Evolutionary conservation across 1,140 invertebrate species (phyloP), one percentile per base, ranked within the genome.

Genomic region (Argopecten irradians): DNA sequence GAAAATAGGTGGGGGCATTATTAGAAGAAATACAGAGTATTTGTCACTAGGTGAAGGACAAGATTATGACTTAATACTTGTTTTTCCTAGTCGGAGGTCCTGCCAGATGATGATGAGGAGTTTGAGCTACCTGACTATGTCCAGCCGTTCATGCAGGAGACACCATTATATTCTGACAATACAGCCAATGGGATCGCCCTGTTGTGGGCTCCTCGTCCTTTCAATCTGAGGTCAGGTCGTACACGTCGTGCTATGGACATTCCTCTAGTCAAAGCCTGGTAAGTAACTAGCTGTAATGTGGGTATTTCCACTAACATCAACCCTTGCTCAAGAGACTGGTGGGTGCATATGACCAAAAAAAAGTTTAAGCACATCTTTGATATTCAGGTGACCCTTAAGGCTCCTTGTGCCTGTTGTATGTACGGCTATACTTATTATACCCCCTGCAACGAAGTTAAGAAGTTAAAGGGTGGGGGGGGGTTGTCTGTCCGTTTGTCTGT

Each of bases 141-240:
- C 1, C 97, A 98, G 92, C 98, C 99, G 33, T 98, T 99, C 93
- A 96, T 99, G 85, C 97, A 98, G 95, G 98, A 99, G 94, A 98
- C 98, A 84, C 98, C 99, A 7, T 96, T 99, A 14, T 99, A 99
- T 93, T 99, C 98, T 0, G 99, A 99, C 94, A 99, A 99, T 94
- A 99, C 99, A 22, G 99, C 99, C 0, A 99, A 99, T 96, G 99
- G 99, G 13, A 99, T 99, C 94, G 97, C 99, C 14, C 95, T 99
- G n/a, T 94, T 99, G 7, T 99, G 99, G 99, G 99, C 99, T 34
- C 99, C 99, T 0, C 96, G 99, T 89, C 99, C 99, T 5, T 99
- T 99, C 94, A 99, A 99, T 95, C 97, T 99, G 93, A 97, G 99
- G 92, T 99, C 99, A 87, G 98, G 97, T 14, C 92, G 96, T 34